Evolutionary conservation across 2,888 invertebrate genomes (phyloP), one percentile per base, ranked within the genome.

Genomic region (Standfussiana lucernea): DNA sequence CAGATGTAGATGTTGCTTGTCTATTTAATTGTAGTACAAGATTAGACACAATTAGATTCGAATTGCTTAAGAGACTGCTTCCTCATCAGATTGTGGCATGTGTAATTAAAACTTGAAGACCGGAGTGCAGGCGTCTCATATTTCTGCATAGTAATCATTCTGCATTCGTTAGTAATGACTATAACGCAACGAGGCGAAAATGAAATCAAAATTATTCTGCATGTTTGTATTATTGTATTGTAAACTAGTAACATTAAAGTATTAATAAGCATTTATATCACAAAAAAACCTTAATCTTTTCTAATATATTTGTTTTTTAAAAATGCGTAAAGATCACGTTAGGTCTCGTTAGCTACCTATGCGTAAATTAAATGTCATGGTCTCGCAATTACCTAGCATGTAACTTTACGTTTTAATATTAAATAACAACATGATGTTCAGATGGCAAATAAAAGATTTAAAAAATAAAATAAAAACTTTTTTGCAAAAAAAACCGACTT

Each of bases 31-130:
- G 85, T 88, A 74, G 83, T 78, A 79, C 79, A 84, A 89, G 88
- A 89, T 91, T 87, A 88, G 79, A 75, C 77, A 86, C 88, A 90
- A 90, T 91, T 90, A 89, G 80, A 73, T 79, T 77, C 59, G 72
- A 86, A 88, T 85, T 85, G 80, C 80, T 76, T 74, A 82, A 85
- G 77, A 84, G 76, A 86, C 77, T 81, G 77, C 76, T 88, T 88
- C 88, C 88, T 69, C 74, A 64, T 80, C 65, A 78, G 82, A 88
- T 88, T 76, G 73, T 87, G 61, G 59, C 40, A 18, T 18, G 21
- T 70, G 6, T 59, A 72, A 72, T 77, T 77, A 73, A 61, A 47
- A 59, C 2, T 47, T 24, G 15, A 21, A 50, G 28, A 59, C 32
- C 32, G 8, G 40, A 69, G 50, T 56, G 53, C 56, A 68, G 40